Evolutionary conservation across 2,888 invertebrate genomes (phyloP), one percentile per base, ranked within the genome.

Genomic region (Philaethria dido): DNA sequence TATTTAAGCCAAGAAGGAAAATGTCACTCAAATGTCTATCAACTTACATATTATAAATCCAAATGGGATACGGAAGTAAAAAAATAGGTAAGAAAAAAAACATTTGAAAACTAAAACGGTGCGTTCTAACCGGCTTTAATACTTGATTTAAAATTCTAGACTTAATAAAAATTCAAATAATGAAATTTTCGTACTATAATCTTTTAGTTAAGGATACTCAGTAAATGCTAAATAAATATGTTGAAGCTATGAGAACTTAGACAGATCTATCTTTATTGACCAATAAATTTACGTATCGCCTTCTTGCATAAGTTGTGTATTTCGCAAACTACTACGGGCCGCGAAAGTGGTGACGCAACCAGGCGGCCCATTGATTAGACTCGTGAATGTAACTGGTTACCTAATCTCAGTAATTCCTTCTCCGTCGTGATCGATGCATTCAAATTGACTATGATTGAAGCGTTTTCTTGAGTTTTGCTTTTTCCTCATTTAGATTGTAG

Each of bases 341-440:
- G 85, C 85, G 90, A 92, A 92, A 91, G 90, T 83, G 78, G 78
- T 92, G 89, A 91, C 84, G 91, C 84, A 92, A 92, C 74, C 70
- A 74, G 71, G 76, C 76, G 74, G 79, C 77, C 88, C 92, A 92
- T 92, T 92, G 88, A 92, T 91, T 89, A 90, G 84, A 82, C 72
- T 78, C 76, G 82, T 87, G 84, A 88, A 88, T 88, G 88, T 86
- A 86, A 84, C 83, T 77, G 76, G 82, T 88, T 86, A 86, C 83
- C 84, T 86, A 85, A 88, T 81, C 72, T 79, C 74, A 76, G 75
- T 81, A 73, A 80, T 79, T 79, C 73, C 77, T 75, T 64, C 73
- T 72, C 69, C 72, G 68, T 67, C 64, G 57, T 65, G 59, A 70
- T 68, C 62, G 68, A 72, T 65, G 64, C 47, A 59, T 64, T 63